Percentiles rank a stretch among this genome's conserved stretches.
Evolutionary conservation across 1,140 invertebrate genomes (phyloP).

Genomic region (Drosophila repletoides): DNA sequence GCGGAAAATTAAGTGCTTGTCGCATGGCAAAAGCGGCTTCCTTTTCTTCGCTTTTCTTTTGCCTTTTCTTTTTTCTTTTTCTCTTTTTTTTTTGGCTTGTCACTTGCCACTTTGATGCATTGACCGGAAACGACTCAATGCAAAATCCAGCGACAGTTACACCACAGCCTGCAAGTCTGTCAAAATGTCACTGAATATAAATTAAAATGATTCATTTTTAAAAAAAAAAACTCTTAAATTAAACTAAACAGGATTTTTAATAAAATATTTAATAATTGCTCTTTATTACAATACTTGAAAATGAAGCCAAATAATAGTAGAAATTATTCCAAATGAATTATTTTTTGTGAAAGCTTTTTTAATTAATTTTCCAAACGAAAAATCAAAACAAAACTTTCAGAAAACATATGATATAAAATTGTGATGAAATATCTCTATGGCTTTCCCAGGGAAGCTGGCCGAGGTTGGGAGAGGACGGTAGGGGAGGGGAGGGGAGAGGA

Average conservation of each 20-base stretch:
- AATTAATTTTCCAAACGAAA: too few relatives aligned
- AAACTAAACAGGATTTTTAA: not conserved
- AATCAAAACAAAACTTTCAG: too few relatives aligned
- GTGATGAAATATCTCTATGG: too few relatives aligned
- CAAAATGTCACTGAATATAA: slow-evolving; percentile 26
- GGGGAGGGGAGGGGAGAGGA: not conserved
- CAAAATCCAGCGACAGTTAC: slow-evolving; percentile 12
- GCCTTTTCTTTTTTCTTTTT: not conserved
- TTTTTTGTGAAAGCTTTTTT: too few relatives aligned
- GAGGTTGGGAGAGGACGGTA: not conserved
- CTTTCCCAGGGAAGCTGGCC: too few relatives aligned
- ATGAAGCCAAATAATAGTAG: too few relatives aligned
- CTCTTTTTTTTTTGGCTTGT: slow-evolving; percentile 10
- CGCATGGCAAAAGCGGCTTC: slow-evolving; percentile 44
- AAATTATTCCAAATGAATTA: too few relatives aligned
- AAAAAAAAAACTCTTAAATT: not conserved
- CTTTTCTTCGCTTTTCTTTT: not conserved
- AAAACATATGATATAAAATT: too few relatives aligned
- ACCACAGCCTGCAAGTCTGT: not conserved
- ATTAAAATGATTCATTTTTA: slow-evolving; percentile 1
- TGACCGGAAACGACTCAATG: slow-evolving; percentile 61
- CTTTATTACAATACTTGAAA: too few relatives aligned
- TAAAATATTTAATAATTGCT: too few relatives aligned
- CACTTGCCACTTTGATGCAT: slow-evolving; percentile 66
- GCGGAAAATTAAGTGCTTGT: slow-evolving; percentile 66